Evolutionary conservation across 2,113 vertebrate species (phyloP), one percentile per base, ranked within the genome.

Genomic region (Passer domesticus): DNA sequence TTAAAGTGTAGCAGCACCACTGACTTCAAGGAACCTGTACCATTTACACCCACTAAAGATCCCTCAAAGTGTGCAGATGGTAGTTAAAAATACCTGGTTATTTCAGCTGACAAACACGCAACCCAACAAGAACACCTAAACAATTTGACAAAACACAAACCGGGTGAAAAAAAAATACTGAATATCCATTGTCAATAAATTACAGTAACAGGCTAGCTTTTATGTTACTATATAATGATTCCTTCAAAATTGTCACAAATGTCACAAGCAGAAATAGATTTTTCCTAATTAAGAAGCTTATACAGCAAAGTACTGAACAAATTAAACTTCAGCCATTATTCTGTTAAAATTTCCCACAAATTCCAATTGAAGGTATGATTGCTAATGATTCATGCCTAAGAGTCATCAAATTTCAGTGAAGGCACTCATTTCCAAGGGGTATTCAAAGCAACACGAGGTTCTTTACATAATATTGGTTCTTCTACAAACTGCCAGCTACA

Each of bases 41-140:
- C 69, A 78, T 23, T 88, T 19, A 94, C 39, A 81, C 63, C 85
- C 35, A 4, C 73, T 85, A 56, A 63, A 77, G 49, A 68, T 10
- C 55, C 44, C 66, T 80, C 64, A 35, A 62, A 91, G 74, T 30
- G 75, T 7, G 37, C 13, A 6, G 50, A 66, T 28, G 30, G 69
- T 24, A 49, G 63, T 73, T 60, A 68, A 87, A 94, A 89, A 80
- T 74, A 92, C 83, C 90, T 90, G 91, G 55, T 64, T 52, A 62
- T 47, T 79, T 91, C 92, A 93, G 91, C 89, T 87, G 92, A 91
- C 62, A 92, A 95, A 92, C 89, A 85, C 37, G 28, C 49, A 95
- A 94, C 64, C n/a, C 91, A 95, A 94, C 85, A 89, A 92, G 66
- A 80, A 89, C 76, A 93, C 60, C 95, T 94, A 86, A 92, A 95